These are phyloP conservation scores for Erythrocercus mccallii DNA, from an alignment of 2,113 vertebrate genomes.

Conservation along the genomic window DNA sequence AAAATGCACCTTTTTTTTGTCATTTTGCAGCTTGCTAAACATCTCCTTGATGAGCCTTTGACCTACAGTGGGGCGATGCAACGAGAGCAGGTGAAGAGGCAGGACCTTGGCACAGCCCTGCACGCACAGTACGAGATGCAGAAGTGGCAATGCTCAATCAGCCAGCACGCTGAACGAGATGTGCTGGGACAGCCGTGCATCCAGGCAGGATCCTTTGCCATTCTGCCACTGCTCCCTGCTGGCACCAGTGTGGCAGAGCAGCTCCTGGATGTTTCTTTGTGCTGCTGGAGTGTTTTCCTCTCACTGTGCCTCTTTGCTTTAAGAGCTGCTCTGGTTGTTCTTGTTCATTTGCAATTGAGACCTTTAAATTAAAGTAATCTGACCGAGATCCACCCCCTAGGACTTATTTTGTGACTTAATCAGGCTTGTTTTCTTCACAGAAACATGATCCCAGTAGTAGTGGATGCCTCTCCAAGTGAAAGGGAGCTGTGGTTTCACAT, in stretches of 20 bases:
- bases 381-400: not conserved
- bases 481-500: not conserved
- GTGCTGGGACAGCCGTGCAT: accelerated
- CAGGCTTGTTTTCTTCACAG: not conserved
- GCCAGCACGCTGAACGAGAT: accelerated
- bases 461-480: not conserved
- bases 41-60: not conserved
- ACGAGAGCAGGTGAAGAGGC: not conserved
- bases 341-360: not conserved
- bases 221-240: not conserved
- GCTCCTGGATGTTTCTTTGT: not conserved
- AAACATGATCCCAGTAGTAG: not conserved
- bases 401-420: not conserved
- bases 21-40: not conserved
- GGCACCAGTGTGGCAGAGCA: not conserved
- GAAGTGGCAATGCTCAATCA: accelerated
- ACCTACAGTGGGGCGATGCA: not conserved
- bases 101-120: not conserved
- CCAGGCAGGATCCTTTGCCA: not conserved
- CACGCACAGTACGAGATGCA: accelerated
- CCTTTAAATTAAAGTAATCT: not conserved
- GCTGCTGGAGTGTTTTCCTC: not conserved
- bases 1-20: not conserved
- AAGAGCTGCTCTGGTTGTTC: not conserved
- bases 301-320: not conserved